These are phyloP conservation scores for Actenoides lindsayi DNA, from an alignment of 2,113 vertebrate genomes.

Conservation along the genomic window DNA sequence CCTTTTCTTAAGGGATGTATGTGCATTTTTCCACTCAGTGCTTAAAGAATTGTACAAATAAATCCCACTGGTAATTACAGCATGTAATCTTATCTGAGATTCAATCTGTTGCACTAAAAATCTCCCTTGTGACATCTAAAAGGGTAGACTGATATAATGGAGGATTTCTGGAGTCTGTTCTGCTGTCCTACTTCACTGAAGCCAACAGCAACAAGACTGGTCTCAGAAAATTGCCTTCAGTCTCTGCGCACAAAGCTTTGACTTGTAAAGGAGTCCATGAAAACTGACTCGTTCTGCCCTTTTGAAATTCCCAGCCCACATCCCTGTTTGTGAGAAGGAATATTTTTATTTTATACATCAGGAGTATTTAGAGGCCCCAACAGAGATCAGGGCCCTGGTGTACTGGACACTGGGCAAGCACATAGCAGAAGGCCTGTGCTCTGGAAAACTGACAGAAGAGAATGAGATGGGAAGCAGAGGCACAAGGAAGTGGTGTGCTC, in stretches of 20 bases:
- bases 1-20: background rate
- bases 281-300: background rate
- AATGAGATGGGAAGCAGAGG: background rate
- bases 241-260: background rate
- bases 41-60: background rate
- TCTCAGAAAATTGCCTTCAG: background rate
- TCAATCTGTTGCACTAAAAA: slow-evolving; percentile 22
- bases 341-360: background rate
- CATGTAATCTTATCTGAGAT: slow-evolving; percentile 23
- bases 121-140: slow-evolving; percentile 27
- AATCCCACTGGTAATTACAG: slow-evolving; percentile 42
- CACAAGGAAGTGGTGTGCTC: background rate
- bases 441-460: background rate
- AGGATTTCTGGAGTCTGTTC: slow-evolving; percentile 11
- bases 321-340: background rate
- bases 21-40: background rate
- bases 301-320: background rate
- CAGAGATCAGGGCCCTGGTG: background rate
- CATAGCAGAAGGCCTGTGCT: background rate
- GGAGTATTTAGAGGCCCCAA: background rate
- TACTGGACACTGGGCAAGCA: background rate
- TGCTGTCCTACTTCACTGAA: slow-evolving; percentile 9
- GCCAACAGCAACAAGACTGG: slow-evolving; percentile 14
- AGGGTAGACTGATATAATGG: background rate
- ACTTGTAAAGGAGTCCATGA: background rate